Percentiles rank a stretch among this genome's conserved stretches.
phyloP scores from a whole-genome alignment of 1,140 invertebrate genomes.

The Anastrepha ludens region DNA sequence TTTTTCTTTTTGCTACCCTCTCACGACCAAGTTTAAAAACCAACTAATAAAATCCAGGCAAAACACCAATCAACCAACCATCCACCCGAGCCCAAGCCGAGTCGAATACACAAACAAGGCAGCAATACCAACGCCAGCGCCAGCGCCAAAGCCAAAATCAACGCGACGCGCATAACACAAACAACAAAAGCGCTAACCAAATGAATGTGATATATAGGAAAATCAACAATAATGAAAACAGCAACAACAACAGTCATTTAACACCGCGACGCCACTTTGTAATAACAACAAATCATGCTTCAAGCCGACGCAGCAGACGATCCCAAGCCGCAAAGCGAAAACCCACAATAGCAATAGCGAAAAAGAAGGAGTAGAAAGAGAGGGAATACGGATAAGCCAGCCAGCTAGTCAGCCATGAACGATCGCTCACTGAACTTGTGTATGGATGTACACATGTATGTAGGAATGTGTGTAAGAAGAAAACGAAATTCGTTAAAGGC shows the following conservation, averaged over 20 bases:
- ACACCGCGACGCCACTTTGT: conserved; percentile 3
- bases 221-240: conserved; percentile 13
- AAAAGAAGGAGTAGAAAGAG: conserved; percentile 43
- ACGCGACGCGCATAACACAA: conserved; percentile 57
- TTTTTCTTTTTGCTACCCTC: conserved; percentile 66
- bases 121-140: not conserved
- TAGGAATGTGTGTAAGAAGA: not conserved
- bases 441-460: not conserved
- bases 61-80: conserved; percentile 56
- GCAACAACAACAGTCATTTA: not conserved
- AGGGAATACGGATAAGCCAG: conserved; percentile 38
- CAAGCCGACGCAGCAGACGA: conserved; percentile 41
- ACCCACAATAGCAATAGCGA: conserved; percentile 9
- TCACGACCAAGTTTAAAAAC: conserved; percentile 74
- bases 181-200: conserved; percentile 48
- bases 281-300: conserved; percentile 49
- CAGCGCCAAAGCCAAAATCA: conserved; percentile 52
- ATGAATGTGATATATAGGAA: conserved; percentile 34
- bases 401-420: conserved; percentile 46
- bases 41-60: conserved; percentile 61
- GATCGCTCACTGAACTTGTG: conserved; percentile 7
- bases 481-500: too few relatives aligned
- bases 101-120: conserved; percentile 61
- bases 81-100: conserved; percentile 51
- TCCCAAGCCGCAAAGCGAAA: conserved; percentile 16